Evolutionary conservation across 2,113 vertebrate genomes (phyloP).

Genomic region (Mandrillus leucophaeus): DNA sequence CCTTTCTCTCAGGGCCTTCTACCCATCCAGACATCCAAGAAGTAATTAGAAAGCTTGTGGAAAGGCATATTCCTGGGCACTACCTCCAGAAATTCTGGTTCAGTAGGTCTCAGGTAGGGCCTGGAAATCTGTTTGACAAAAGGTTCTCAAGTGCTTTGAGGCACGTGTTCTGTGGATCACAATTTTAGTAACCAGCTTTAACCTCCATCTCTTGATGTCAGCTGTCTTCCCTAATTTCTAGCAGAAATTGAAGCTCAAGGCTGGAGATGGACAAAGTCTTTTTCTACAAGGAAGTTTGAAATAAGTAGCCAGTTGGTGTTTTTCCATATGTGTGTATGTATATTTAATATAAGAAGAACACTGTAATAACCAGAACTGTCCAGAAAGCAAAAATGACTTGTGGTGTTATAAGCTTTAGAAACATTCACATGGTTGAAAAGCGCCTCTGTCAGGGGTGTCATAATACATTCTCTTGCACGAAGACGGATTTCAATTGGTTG

Average conservation of each 20-base stretch:
- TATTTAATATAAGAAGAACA: not conserved
- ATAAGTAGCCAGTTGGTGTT: not conserved
- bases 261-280: not conserved
- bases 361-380: not conserved
- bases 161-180: not conserved
- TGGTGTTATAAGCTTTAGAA: not conserved
- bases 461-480: constrained; percentile 27
- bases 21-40: not conserved
- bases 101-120: not conserved
- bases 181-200: not conserved
- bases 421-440: not conserved
- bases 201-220: not conserved
- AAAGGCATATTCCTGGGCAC: not conserved
- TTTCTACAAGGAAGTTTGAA: not conserved
- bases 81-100: not conserved
- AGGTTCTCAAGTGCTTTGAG: not conserved
- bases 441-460: not conserved
- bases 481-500: not conserved
- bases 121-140: not conserved
- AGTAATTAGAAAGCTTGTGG: not conserved
- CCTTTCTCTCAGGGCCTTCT: not conserved
- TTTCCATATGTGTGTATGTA: not conserved
- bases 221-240: not conserved
- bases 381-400: constrained; percentile 18
- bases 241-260: not conserved